Evolutionary conservation across 2,113 vertebrate genomes (phyloP).

Genomic region (Elephantulus edwardii): DNA sequence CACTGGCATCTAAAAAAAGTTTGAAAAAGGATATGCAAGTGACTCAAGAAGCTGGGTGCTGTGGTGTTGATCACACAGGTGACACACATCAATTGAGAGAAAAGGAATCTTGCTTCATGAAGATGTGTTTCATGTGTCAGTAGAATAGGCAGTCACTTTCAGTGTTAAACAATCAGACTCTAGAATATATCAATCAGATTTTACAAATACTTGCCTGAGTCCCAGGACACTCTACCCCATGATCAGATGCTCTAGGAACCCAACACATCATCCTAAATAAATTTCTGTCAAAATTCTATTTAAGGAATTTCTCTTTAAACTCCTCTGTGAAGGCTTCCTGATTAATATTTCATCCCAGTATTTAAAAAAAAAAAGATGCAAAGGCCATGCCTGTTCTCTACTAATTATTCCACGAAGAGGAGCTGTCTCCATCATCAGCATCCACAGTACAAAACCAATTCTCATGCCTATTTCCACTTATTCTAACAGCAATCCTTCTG

Average conservation of each 20-base stretch:
- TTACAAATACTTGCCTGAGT: no score
- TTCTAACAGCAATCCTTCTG: no score
- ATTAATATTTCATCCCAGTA: rapidly evolving
- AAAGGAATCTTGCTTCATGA: neutral
- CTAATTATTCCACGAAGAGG: no score
- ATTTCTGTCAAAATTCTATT: no score
- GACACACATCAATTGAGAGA: neutral
- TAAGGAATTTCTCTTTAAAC: neutral
- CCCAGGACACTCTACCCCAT: no score
- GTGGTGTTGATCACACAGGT: neutral
- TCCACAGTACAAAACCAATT: no score
- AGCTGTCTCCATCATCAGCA: no score
- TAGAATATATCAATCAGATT: rapidly evolving
- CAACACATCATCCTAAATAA: rapidly evolving
- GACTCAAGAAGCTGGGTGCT: neutral
- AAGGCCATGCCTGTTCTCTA: no score
- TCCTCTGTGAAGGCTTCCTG: neutral
- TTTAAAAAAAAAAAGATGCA: no score
- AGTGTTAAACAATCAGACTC: neutral
- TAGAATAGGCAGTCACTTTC: neutral
- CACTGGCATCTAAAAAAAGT: no score
- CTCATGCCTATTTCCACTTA: no score
- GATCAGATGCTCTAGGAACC: neutral
- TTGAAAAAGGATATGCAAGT: neutral
- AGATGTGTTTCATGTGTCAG: neutral